Conservation (phyloP, 2,888 invertebrate genomes). For the Drosophila pseudotalamancana region DNA sequence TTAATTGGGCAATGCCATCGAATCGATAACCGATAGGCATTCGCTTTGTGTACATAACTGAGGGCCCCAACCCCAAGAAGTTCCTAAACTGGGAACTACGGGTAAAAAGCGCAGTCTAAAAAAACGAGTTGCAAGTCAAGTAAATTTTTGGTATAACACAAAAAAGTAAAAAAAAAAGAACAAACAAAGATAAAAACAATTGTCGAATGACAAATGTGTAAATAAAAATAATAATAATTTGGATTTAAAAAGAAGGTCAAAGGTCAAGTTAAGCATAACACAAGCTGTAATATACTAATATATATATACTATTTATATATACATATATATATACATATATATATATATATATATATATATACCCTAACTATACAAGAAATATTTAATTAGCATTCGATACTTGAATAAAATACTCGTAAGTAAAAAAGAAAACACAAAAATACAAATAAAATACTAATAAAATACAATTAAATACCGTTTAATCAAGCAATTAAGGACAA, state of each 20-base stretch:
- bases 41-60: conserved; percentile 65
- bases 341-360: conserved; percentile 34
- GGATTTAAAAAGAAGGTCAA: not conserved
- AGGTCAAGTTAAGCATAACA: conserved; percentile 52
- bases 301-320: conserved; percentile 16
- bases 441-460: conserved; percentile 10
- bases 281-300: conserved; percentile 58
- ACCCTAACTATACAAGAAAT: conserved; percentile 7
- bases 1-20: conserved; percentile 30
- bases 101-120: conserved; percentile 48
- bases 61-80: conserved; percentile 62
- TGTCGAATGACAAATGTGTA: conserved; percentile 57
- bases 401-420: conserved; percentile 26
- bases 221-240: conserved; percentile 44
- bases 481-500: conserved; percentile 74
- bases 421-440: no score
- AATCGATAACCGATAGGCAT: conserved; percentile 18
- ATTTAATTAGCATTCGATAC: conserved; percentile 38
- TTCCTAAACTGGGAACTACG: conserved; percentile 70
- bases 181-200: no score
- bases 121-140: conserved; percentile 64
- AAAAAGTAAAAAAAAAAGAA: conserved; percentile 1
- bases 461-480: conserved; percentile 28
- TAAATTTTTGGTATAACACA: conserved; percentile 37
- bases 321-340: conserved; percentile 13